Conservation (phyloP, 23 tunicate species). For the Trididemnum nubilum region DNA sequence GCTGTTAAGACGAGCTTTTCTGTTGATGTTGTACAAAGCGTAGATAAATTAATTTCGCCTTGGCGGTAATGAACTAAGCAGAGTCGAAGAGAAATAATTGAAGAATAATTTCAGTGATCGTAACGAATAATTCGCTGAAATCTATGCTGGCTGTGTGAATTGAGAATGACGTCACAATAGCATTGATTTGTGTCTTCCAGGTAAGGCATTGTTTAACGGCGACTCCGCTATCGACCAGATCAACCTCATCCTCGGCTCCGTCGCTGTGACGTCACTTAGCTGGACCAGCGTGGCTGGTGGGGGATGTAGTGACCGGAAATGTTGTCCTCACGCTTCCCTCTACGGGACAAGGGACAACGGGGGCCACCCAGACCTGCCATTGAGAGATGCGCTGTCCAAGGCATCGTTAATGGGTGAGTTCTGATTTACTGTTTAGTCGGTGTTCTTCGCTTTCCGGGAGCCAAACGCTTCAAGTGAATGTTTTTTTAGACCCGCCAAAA, state of each 20-base stretch:
- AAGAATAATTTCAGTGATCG: too few relatives aligned
- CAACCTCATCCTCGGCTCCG: constrained; percentile 50
- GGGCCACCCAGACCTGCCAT: constrained; percentile 50
- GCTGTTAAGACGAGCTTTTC: too few relatives aligned
- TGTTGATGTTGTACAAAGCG: too few relatives aligned
- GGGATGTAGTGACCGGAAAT: constrained; percentile 49
- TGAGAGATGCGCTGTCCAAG: constrained; percentile 31
- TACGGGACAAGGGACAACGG: constrained; percentile 50
- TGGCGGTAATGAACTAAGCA: too few relatives aligned
- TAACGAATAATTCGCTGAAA: too few relatives aligned
- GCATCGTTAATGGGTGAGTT: constrained; percentile 45
- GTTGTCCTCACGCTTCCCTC: constrained; percentile 40
- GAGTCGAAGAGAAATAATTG: too few relatives aligned
- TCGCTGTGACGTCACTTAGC: constrained; percentile 47
- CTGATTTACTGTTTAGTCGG: neutral
- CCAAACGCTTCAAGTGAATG: too few relatives aligned
- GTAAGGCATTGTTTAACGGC: constrained; percentile 64
- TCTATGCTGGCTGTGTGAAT: too few relatives aligned
- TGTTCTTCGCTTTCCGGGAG: too few relatives aligned
- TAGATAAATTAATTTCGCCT: too few relatives aligned
- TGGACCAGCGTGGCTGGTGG: constrained; percentile 57
- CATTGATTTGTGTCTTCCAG: constrained; percentile 10
- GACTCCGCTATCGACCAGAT: constrained; percentile 60
- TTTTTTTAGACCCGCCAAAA: too few relatives aligned
- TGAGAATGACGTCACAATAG: too few relatives aligned